phyloP scores from a whole-genome alignment of 2,888 invertebrate species.

The Hirtodrosophila confusa region DNA sequence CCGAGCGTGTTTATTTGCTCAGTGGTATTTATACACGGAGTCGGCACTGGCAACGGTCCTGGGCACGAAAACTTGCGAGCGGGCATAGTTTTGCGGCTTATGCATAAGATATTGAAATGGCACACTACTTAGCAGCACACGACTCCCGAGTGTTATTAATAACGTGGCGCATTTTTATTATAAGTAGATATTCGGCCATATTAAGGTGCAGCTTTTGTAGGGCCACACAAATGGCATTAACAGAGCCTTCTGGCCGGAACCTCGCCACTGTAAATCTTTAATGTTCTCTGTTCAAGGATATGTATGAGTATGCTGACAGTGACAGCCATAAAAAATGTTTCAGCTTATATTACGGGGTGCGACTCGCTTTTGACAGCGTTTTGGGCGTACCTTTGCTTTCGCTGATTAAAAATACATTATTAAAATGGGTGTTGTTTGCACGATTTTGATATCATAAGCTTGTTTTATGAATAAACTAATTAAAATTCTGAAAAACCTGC shows the following conservation, averaged over 20 bases:
- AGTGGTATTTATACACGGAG: conserved; percentile 66
- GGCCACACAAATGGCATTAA: too few relatives aligned
- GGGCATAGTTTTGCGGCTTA: conserved; percentile 57
- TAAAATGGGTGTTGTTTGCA: conserved; percentile 54
- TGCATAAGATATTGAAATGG: conserved; percentile 74
- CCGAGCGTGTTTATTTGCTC: conserved; percentile 73
- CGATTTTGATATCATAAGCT: conserved; percentile 28
- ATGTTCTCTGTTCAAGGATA: conserved; percentile 48
- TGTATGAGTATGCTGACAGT: conserved; percentile 50
- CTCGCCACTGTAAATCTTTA: conserved; percentile 66
- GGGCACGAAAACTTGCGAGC: conserved; percentile 7
- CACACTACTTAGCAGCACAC: conserved; percentile 52
- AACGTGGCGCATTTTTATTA: conserved; percentile 70
- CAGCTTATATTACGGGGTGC: conserved; percentile 11
- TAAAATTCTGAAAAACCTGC: conserved; percentile 6
- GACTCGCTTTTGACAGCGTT: conserved; percentile 16
- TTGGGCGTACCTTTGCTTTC: conserved; percentile 31
- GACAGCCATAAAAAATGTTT: conserved; percentile 67
- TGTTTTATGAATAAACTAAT: conserved; percentile 15
- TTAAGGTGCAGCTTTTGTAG: conserved; percentile 57
- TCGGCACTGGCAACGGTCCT: conserved; percentile 1
- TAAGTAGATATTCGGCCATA: conserved; percentile 42
- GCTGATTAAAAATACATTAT: conserved; percentile 73
- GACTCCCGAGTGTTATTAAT: conserved; percentile 62
- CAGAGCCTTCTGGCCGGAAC: conserved; percentile 6